phyloP scores from a whole-genome alignment of 2,113 vertebrate genomes.

The Orthonyx spaldingii region DNA sequence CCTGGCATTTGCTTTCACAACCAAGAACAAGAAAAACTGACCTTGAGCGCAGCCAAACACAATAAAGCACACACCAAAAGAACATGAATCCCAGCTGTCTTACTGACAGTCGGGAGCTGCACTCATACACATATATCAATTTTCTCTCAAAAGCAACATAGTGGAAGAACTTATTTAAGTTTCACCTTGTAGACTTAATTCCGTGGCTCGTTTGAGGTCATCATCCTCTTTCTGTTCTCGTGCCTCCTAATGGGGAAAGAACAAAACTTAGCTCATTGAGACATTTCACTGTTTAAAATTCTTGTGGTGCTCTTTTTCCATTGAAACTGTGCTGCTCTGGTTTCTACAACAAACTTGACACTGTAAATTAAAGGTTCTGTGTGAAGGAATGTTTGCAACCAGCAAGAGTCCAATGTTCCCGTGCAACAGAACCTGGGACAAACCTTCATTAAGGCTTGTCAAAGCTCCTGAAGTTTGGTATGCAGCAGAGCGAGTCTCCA shows the following conservation, averaged over 20 bases:
- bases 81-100: neutral
- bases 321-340: constrained; percentile 35
- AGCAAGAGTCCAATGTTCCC: neutral
- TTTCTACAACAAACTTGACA: constrained; percentile 67
- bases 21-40: neutral
- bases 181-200: constrained; percentile 96
- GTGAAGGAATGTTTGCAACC: constrained; percentile 48
- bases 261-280: constrained; percentile 58
- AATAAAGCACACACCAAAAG: neutral
- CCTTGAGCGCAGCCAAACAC: neutral
- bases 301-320: constrained; percentile 33
- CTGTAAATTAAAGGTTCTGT: constrained; percentile 55
- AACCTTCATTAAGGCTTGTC: constrained; percentile 49
- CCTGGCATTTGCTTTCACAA: neutral
- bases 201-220: constrained; percentile 95
- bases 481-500: constrained; percentile 22
- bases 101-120: neutral
- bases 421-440: constrained; percentile 50
- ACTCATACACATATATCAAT: neutral
- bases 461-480: constrained; percentile 59
- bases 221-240: constrained; percentile 96
- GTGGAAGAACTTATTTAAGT: neutral
- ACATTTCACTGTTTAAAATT: constrained; percentile 53
- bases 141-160: neutral
- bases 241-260: constrained; percentile 82